Evolutionary conservation across 2,113 vertebrate genomes (phyloP).

Genomic region (Sander lucioperca): DNA sequence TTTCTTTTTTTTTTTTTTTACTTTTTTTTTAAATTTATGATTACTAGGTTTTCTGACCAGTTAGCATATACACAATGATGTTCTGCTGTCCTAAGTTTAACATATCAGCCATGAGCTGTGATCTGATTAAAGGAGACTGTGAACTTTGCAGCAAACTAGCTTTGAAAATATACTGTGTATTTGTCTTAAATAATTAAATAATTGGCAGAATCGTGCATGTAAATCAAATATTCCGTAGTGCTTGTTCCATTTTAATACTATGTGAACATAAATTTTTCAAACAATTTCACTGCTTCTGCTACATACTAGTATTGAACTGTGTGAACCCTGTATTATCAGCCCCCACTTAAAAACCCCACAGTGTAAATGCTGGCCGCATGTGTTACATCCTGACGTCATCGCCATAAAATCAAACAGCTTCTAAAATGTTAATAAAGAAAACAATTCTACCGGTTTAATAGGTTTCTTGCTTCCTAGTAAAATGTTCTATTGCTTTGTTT

Average conservation of each 20-base stretch:
- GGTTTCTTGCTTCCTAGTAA: constrained; percentile 50
- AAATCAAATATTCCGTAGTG: neutral
- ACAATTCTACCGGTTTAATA: constrained; percentile 55
- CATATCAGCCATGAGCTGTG: neutral
- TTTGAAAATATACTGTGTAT: neutral
- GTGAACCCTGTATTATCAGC: constrained; percentile 20
- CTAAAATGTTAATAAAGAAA: constrained; percentile 63
- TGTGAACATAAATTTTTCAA: neutral
- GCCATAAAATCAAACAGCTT: constrained; percentile 54
- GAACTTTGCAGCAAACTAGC: neutral
- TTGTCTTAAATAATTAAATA: neutral
- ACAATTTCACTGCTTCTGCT: neutral
- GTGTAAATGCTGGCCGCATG: constrained; percentile 22
- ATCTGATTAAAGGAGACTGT: neutral
- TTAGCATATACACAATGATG: neutral
- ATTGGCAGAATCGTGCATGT: neutral
- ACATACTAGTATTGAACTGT: neutral
- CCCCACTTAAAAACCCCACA: constrained; percentile 5
- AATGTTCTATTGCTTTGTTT: constrained; percentile 55
- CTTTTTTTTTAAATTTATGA: too few relatives aligned
- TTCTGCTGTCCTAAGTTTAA: neutral
- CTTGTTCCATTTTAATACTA: neutral
- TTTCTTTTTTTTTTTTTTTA: too few relatives aligned
- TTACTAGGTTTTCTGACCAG: neutral
- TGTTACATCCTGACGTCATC: constrained; percentile 43